Evolutionary conservation across 2,888 invertebrate species (phyloP).

Genomic region (Papilio protenor): DNA sequence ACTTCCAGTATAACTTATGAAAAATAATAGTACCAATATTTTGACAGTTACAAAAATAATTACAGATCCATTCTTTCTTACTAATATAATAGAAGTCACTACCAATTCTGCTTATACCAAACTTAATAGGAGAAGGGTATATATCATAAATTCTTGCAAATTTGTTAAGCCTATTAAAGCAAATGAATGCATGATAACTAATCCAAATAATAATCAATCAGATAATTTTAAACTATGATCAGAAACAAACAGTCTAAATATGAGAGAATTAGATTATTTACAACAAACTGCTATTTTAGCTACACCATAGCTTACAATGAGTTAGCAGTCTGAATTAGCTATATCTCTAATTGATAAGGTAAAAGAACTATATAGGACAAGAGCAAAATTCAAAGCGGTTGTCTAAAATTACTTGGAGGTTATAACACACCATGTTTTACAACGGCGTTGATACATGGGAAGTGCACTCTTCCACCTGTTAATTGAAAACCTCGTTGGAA

Average conservation of each 20-base stretch:
- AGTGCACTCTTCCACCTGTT: conserved; percentile 73
- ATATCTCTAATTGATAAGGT: conserved; percentile 27
- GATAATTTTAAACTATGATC: conserved; percentile 1
- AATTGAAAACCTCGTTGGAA: conserved; percentile 44
- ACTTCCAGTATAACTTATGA: background rate
- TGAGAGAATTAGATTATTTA: conserved; percentile 43
- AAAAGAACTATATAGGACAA: conserved; percentile 19
- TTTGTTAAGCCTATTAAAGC: conserved; percentile 15
- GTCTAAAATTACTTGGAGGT: conserved; percentile 49
- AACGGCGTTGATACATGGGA: conserved; percentile 67
- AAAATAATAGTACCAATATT: background rate
- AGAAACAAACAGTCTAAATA: conserved; percentile 22
- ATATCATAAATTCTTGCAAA: background rate
- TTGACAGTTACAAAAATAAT: background rate
- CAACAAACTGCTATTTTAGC: conserved; percentile 35
- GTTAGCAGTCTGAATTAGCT: conserved; percentile 43
- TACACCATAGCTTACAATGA: conserved; percentile 39
- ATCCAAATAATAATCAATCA: background rate
- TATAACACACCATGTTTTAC: conserved; percentile 68
- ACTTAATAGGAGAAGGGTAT: background rate
- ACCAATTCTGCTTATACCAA: conserved; percentile 6
- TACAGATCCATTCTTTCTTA: background rate
- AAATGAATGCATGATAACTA: background rate
- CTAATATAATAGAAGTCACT: background rate
- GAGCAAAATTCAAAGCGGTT: conserved; percentile 39